Base-by-base conservation (phyloP, 2,888 invertebrate species). In the Aporophyla nigra region DNA sequence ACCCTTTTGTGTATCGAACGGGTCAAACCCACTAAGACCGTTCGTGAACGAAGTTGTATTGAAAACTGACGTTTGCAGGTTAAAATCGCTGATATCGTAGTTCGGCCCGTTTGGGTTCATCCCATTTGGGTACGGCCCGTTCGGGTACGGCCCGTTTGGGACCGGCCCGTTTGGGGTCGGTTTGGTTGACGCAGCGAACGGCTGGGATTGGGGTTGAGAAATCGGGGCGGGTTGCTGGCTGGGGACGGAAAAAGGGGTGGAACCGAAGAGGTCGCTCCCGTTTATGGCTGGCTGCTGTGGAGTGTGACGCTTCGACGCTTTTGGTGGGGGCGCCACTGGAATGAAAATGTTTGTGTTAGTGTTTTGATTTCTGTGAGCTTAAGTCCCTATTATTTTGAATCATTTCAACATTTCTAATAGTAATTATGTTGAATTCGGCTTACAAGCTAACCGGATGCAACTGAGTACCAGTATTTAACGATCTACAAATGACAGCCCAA, bases 251-350 rank as follows among this genome's bases (percentile, higher is more conserved):
- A 98, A 98, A 1, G 98, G 98, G 71, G 98, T 97, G 46, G 98
- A 98, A 46, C 98, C 98, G 94, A 99, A 99, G 33, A 98, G 95
- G 95, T 99, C 98, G 90, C 97, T 98, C 84, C 97, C 97, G 90
- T 90, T 97, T 86, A 90, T 89, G 78, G 94, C 93, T 80, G 84
- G 70, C 46, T 97, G 90, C 88, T 97, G 89, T 87, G 91, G 83
- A 59, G 92, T 88, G 58, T 96, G 91, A 79, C 97, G 95, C 93
- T 83, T 97, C 43, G 97, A 97, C 12, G 98, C 97, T 94, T 98
- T 98, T 76, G 99, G 99, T 78, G 99, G 99, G 82, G 99, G 99
- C 65, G 98, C 98, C 97, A 99, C 99, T 99, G 93, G 27, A 77
- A 79, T 12, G 2, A 33, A 54, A 69, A 63, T 21, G 14, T 3